Evolutionary conservation across 2,113 vertebrate species (phyloP), one percentile per base, ranked within the genome.

Genomic region (Diadophis punctatus): DNA sequence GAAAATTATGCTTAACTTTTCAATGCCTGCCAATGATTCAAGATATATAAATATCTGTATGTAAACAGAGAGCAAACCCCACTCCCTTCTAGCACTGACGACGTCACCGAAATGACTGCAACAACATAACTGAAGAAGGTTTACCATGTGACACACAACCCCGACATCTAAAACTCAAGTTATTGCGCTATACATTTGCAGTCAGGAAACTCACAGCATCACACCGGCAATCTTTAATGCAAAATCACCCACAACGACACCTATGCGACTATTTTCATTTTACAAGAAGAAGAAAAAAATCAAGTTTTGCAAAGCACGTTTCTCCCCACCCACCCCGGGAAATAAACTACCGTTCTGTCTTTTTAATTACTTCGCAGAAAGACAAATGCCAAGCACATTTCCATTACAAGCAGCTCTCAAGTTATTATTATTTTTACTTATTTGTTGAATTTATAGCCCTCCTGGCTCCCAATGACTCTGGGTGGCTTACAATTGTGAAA

Each of bases 321-420:
- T 0, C 23, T 3, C 39, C 11, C 6, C 46, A 3, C 7, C 1
- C 7, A 4, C 68, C 23, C 4, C 0, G 23, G 18, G 25, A 30
- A 46, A 22, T 86, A 58, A 86, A 52, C 27, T 16, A 52, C 6
- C 5, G 2, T 16, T 87, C 2, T 87, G 23, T 20, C 84, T 49
- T 74, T 34, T 74, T 18, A 74, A 74, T 74, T 3, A 8, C 63
- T 74, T 74, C 6, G 6, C n/a, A n/a, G 63, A 48, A 43, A 14
- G 85, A 43, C 80, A 86, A 9, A 12, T 23, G 80, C 1, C 1
- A 2, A 12, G 5, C 11, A 25, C 16, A 39, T 16, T 51, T 46
- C 55, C 46, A 60, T 49, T 22, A 9, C 16, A 86, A 58, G n/a
- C 48, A 56, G 22, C 20, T 89, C n/a, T 8, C 51, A 34, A 30